A percentile compares a stretch with the other conserved stretches of the same genome.
Evolutionary conservation across 2,888 invertebrate species (phyloP).

Genomic region (Apeira syringaria): DNA sequence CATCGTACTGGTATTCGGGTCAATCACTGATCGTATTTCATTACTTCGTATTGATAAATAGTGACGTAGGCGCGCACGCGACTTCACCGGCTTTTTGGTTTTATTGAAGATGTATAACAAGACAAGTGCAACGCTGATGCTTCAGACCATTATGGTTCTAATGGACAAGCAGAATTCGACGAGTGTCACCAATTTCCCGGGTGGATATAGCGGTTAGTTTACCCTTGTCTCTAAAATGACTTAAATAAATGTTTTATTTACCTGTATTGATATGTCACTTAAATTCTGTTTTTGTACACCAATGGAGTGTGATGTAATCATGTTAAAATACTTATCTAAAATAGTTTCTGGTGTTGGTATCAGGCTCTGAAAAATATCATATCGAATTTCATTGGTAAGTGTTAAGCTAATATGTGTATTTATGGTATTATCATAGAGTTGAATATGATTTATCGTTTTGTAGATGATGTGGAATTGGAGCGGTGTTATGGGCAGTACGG

Average conservation of each 20-base stretch:
- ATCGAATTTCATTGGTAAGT: constrained; percentile 24
- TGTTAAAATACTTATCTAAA: too few species aligned
- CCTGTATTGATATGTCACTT: too few species aligned
- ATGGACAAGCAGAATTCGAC: constrained; percentile 77
- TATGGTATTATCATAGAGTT: not conserved
- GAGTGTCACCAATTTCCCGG: constrained; percentile 63
- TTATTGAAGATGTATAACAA: constrained; percentile 63
- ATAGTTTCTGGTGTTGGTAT: too few species aligned
- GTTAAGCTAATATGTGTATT: constrained; percentile 9
- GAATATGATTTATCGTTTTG: constrained; percentile 18
- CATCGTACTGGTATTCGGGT: constrained; percentile 36
- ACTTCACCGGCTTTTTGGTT: constrained; percentile 10
- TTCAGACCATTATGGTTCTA: constrained; percentile 77
- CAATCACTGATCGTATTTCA: constrained; percentile 24
- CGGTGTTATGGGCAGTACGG: constrained; percentile 92
- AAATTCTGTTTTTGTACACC: too few species aligned
- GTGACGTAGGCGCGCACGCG: constrained; percentile 35
- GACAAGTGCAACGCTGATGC: constrained; percentile 77
- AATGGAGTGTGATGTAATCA: too few species aligned
- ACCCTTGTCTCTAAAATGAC: too few species aligned
- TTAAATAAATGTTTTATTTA: too few species aligned
- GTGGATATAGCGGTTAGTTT: constrained; percentile 63
- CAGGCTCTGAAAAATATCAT: constrained; percentile 16
- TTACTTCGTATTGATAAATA: constrained; percentile 2
- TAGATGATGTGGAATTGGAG: constrained; percentile 76